Evolutionary conservation across 2,888 invertebrate genomes (phyloP).

Genomic region (Coenonympha arcania): DNA sequence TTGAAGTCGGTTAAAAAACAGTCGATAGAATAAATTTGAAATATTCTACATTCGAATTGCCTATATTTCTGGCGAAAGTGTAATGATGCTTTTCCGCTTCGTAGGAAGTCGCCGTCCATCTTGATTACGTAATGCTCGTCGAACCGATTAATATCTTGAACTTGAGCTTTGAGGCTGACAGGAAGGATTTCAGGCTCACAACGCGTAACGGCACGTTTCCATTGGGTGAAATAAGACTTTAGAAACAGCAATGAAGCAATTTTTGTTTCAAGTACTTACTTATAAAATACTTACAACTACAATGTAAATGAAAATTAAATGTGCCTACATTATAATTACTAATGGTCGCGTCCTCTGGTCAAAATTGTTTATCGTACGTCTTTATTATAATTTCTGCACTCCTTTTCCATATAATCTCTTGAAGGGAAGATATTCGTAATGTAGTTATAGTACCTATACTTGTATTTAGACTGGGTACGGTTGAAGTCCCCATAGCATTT

Average conservation of each 20-base stretch:
- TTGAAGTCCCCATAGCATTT: constrained; percentile 1
- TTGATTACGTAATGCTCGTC: constrained; percentile 35
- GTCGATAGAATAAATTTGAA: constrained; percentile 17
- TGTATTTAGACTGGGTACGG: not conserved
- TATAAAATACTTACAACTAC: too few relatives aligned
- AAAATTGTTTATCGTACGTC: too few relatives aligned
- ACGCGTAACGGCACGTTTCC: constrained; percentile 11
- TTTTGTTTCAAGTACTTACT: too few relatives aligned
- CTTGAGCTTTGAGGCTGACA: constrained; percentile 23
- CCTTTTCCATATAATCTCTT: too few relatives aligned
- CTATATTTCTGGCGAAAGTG: constrained; percentile 26
- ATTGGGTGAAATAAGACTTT: not conserved
- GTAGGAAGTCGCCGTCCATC: constrained; percentile 37
- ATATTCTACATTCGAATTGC: constrained; percentile 10
- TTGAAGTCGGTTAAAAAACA: too few relatives aligned
- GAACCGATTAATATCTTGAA: constrained; percentile 30
- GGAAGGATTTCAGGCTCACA: constrained; percentile 16
- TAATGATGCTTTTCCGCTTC: constrained; percentile 46
- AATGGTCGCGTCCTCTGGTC: too few relatives aligned
- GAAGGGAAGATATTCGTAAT: too few relatives aligned
- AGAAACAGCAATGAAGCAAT: too few relatives aligned
- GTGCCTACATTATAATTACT: too few relatives aligned
- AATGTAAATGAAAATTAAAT: too few relatives aligned
- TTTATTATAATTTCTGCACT: too few relatives aligned
- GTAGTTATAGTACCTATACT: not conserved